Conservation (phyloP, 2,888 invertebrate genomes). For the Meteorus colon region DNA sequence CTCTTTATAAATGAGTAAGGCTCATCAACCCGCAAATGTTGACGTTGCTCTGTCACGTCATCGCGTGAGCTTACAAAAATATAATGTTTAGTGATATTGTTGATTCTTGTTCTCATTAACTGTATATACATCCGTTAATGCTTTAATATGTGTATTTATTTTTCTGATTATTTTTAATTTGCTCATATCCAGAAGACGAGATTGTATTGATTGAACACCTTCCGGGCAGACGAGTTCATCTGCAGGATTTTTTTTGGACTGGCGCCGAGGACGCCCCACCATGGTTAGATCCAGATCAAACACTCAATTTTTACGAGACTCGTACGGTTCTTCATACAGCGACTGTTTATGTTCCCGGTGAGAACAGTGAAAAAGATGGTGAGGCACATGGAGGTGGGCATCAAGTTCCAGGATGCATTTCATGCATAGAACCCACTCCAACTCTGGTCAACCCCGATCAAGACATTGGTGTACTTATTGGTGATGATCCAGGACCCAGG, state of each 20-base stretch:
- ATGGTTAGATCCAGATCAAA: constrained; percentile 75
- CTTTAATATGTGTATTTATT: constrained; percentile 13
- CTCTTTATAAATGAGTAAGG: constrained; percentile 39
- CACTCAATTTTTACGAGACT: constrained; percentile 67
- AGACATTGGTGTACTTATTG: constrained; percentile 66
- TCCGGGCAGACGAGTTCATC: constrained; percentile 72
- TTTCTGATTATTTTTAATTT: constrained; percentile 16
- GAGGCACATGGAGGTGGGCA: constrained; percentile 39
- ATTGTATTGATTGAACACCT: constrained; percentile 70
- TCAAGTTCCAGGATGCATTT: constrained; percentile 59
- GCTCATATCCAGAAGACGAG: constrained; percentile 65
- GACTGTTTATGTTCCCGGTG: constrained; percentile 64
- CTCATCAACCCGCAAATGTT: constrained; percentile 55
- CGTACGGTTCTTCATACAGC: constrained; percentile 67
- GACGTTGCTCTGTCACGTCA: constrained; percentile 59
- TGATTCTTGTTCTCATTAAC: background rate
- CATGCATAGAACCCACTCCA: constrained; percentile 68
- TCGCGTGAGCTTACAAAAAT: constrained; percentile 57
- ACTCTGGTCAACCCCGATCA: constrained; percentile 63
- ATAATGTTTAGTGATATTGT: constrained; percentile 19
- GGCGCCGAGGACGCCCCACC: constrained; percentile 88
- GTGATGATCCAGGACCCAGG: constrained; percentile 70
- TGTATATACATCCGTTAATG: background rate
- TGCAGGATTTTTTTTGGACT: constrained; percentile 93
- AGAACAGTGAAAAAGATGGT: constrained; percentile 43